Evolutionary conservation across 2,888 invertebrate species (phyloP), one percentile per base, ranked within the genome.

Genomic region (Chrysodeixis includens): DNA sequence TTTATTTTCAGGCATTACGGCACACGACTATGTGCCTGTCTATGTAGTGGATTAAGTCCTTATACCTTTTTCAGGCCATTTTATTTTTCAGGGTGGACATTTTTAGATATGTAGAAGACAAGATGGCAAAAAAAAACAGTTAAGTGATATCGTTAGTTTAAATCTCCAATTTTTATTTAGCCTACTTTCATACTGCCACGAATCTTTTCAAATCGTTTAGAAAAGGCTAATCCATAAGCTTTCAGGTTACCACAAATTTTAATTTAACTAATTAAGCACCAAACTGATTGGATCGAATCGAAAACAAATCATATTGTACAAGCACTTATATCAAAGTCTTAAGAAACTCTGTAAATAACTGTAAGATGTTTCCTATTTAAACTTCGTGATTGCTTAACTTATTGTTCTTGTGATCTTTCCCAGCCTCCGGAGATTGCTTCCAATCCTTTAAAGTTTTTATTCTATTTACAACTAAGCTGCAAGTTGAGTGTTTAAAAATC

Each of bases 401-500:
- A 49, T 49, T 49, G 46, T 49, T 49, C 46, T 20, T 20, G 46
- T 49, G 46, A 49, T 49, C 46, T 49, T 49, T 49, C 8, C 0
- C 20, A 20, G 46, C 10, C 14, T 12, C 46, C 46, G 46, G 55
- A 76, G 57, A 46, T 44, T 61, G 61, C 57, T 58, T 44, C 32
- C 55, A 66, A 56, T 56, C 32, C 54, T 40, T 26, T 18, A 16
- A 57, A 73, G 51, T 77, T 66, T 51, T 46, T 62, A 56, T 53
- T 69, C 18, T 40, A 53, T 57, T 61, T n/a, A 22, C 2, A 53
- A 49, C 40, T 22, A 16, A 73, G 49, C 57, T 58, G 22, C n/a
- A 14, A 30, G 18, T 46, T 59, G 2, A 74, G 56, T 64, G 64
- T 59, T 78, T 69, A 69, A 74, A 64, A 64, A 68, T 78, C 69